These are phyloP conservation scores for Aporrectodea caliginosa DNA, from an alignment of 1,140 invertebrate species.

Conservation along the genomic window DNA sequence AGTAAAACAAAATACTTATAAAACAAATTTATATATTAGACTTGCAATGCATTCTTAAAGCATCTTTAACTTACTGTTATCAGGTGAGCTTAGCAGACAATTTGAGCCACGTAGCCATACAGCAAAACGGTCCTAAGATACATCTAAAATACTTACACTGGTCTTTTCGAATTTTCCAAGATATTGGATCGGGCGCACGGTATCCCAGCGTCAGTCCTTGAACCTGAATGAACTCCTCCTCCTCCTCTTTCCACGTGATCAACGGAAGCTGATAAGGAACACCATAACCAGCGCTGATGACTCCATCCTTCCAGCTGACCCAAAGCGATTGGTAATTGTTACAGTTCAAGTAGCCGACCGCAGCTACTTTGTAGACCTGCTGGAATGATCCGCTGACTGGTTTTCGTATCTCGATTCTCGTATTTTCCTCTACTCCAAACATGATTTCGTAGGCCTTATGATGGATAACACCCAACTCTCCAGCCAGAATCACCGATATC, in stretches of 20 bases:
- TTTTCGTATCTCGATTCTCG: neutral
- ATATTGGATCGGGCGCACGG: neutral
- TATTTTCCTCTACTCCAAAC: neutral
- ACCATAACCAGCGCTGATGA: neutral
- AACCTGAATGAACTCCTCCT: neutral
- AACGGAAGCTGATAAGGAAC: neutral
- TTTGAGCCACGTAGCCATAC: too few relatives aligned
- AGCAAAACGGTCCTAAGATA: too few relatives aligned
- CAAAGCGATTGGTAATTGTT: neutral
- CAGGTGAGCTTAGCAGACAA: too few relatives aligned
- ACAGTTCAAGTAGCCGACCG: neutral
- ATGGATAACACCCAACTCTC: neutral
- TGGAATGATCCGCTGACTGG: neutral
- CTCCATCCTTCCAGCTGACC: neutral
- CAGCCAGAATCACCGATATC: neutral
- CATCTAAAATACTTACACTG: neutral
- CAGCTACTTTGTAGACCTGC: neutral
- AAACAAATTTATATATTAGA: too few relatives aligned
- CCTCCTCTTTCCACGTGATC: neutral
- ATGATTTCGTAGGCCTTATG: neutral
- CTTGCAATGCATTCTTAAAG: too few relatives aligned
- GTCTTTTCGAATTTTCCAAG: neutral
- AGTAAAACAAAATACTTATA: too few relatives aligned
- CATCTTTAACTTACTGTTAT: too few relatives aligned
- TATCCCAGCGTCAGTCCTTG: neutral